These are phyloP conservation scores for Andinoacara biseriatus DNA, from an alignment of 2,113 vertebrate species.

Conservation along the genomic window DNA sequence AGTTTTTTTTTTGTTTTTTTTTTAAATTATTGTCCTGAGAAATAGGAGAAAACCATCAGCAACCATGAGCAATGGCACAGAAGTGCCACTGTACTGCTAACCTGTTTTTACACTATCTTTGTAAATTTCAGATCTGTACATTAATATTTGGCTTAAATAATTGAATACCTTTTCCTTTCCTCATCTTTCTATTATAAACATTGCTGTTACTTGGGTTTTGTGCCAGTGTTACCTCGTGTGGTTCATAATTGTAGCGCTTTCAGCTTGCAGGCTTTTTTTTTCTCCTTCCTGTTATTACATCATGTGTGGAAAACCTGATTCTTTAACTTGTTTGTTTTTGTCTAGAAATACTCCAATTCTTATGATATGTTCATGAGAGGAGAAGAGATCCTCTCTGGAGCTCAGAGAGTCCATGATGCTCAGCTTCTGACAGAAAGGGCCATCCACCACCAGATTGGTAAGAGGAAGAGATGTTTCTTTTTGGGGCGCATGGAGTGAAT, in stretches of 20 bases:
- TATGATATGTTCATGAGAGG: conserved; percentile 99
- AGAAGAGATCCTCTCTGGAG: conserved; percentile 97
- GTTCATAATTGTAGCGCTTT: not conserved
- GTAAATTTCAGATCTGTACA: not conserved
- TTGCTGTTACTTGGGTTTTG: not conserved
- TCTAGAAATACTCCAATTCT: conserved; percentile 95
- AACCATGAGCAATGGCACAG: not conserved
- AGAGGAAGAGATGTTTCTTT: not conserved
- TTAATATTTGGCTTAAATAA: not conserved
- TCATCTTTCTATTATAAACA: not conserved
- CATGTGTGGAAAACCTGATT: not conserved
- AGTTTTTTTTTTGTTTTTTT: too few species aligned
- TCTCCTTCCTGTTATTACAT: not conserved
- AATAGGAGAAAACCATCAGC: not conserved
- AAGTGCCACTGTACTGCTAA: not conserved
- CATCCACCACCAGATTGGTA: conserved; percentile 92
- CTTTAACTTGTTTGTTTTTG: not conserved
- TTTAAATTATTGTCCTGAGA: accelerated
- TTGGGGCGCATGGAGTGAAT: not conserved
- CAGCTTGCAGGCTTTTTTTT: not conserved
- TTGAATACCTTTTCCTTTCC: accelerated
- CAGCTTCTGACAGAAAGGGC: conserved; percentile 94
- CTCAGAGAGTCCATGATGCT: conserved; percentile 95
- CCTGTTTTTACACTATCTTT: not conserved
- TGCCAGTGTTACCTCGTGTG: not conserved